phyloP scores from a whole-genome alignment of 2,113 vertebrate species.

The Aegotheles bennettii region DNA sequence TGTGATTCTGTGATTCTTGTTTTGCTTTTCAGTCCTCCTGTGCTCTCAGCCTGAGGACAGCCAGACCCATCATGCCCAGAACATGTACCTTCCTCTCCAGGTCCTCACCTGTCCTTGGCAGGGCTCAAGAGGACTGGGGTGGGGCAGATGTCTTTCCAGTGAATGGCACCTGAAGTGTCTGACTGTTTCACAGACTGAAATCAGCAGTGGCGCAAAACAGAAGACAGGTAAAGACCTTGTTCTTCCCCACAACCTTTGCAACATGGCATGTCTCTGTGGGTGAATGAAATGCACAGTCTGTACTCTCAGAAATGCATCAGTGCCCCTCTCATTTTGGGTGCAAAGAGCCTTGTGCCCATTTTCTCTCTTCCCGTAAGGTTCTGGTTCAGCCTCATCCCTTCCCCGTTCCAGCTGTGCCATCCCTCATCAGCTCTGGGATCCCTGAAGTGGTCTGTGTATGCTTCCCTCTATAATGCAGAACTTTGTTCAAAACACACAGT shows the following conservation, averaged over 20 bases:
- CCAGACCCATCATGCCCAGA: neutral
- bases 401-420: neutral
- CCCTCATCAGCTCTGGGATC: neutral
- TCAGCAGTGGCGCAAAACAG: neutral
- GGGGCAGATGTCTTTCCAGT: neutral
- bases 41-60: neutral
- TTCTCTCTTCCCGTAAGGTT: neutral
- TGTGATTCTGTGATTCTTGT: too few species aligned
- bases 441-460: neutral
- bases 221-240: neutral
- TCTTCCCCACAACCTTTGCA: neutral
- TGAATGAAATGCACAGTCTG: neutral
- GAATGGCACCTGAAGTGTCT: neutral
- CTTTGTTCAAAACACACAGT: neutral
- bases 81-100: neutral
- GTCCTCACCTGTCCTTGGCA: neutral
- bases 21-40: neutral
- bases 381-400: neutral
- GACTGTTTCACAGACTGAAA: neutral
- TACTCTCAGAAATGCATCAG: neutral
- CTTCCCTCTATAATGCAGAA: neutral
- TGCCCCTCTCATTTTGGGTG: neutral
- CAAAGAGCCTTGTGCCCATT: neutral
- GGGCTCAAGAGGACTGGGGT: neutral
- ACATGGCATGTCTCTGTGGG: fast-evolving